phyloP scores from a whole-genome alignment of 2,113 vertebrate genomes.

The Theristicus caerulescens region DNA sequence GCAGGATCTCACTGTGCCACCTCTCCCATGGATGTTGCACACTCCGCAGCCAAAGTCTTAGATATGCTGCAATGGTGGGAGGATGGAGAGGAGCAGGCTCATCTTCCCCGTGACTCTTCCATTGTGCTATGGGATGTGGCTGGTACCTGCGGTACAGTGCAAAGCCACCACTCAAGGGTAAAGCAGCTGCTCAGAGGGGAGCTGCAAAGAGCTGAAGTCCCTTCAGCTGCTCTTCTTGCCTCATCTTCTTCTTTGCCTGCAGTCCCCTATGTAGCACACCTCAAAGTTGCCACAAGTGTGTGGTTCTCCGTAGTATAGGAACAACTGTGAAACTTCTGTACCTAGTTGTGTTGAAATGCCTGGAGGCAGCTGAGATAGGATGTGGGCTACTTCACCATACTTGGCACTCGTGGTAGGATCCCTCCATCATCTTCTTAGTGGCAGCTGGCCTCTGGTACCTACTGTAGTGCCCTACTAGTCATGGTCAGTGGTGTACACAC shows the following conservation, averaged over 20 bases:
- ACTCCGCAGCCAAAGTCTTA: not conserved
- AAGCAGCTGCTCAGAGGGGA: not conserved
- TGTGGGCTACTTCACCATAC: not conserved
- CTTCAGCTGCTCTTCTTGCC: not conserved
- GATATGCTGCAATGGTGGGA: not conserved
- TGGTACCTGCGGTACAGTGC: not conserved
- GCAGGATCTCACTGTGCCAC: fast-evolving
- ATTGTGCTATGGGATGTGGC: not conserved
- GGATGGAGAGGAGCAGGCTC: not conserved
- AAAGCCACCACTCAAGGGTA: not conserved
- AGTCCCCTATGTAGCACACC: not conserved
- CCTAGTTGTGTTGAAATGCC: not conserved
- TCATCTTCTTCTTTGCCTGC: not conserved
- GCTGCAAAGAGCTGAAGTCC: not conserved
- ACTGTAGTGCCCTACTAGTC: not conserved
- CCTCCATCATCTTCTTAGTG: not conserved
- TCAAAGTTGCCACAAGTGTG: not conserved
- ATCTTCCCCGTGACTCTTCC: not conserved
- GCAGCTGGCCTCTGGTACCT: not conserved
- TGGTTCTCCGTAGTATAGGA: not conserved
- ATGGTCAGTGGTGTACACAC: not conserved
- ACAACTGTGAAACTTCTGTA: not conserved
- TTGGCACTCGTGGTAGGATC: not conserved
- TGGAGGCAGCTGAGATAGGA: not conserved
- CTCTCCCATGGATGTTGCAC: fast-evolving